Base-by-base conservation (phyloP, 2,797 vertebrate genomes). In the Alosa sapidissima region DNA sequence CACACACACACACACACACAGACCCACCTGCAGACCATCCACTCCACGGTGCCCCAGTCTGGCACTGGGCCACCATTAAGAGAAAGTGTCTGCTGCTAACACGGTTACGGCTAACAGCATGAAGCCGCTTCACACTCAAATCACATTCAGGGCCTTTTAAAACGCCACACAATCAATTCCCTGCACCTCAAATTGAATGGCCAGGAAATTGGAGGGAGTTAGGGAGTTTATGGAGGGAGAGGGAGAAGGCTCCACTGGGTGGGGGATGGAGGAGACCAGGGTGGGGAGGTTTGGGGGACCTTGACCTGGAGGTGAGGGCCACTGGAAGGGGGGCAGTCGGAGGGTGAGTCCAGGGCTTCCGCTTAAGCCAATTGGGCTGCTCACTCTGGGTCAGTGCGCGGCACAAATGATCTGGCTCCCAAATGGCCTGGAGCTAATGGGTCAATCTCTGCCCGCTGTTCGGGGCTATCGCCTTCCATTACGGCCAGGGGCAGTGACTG, bases 391-490 rank as follows among this genome's bases (percentile, higher is more conserved):
- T 90, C 91, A 90, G 83, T 90, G 91, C 89, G 88, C 88, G 88
- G 89, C 88, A 88, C 89, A 91, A 91, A 89, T 90, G 88, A 87
- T 88, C 84, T 87, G 87, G 87, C 86, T 91, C 89, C 88, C 88
- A 83, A 87, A 88, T 87, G 88, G 86, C 83, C 82, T 86, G 84
- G 19, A 82, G 89, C 87, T 87, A 89, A 91, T 89, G 84, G 89
- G 82, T 89, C 89, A 90, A 92, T 91, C 90, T 90, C 87, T 88
- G 84, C 81, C 85, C 90, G 81, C 89, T 90, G 89, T 91, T 90
- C 90, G 89, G 87, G 88, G 88, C 90, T 83, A 91, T 91, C 89
- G 88, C 87, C 87, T 88, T 90, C 86, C 68, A 91, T 91, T 91
- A 90, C 82, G 58, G 28, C 65, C 28, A 13, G 65, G 65, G 3